These are phyloP conservation scores for Ditylenchus weischeri DNA, from an alignment of 2,888 invertebrate species.

Conservation along the genomic window DNA sequence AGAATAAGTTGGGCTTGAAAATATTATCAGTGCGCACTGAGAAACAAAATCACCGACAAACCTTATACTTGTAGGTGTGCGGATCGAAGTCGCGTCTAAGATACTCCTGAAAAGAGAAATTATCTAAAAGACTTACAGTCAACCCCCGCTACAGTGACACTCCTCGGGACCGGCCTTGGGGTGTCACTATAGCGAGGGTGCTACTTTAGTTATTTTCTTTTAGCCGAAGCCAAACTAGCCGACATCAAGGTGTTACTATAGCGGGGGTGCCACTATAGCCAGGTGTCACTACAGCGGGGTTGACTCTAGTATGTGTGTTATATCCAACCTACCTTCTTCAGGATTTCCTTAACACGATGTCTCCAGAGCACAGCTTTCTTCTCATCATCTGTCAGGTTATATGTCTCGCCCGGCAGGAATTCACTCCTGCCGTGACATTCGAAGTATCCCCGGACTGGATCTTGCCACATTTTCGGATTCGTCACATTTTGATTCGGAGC, in stretches of 20 bases:
- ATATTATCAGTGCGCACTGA: too few relatives aligned
- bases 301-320: too few relatives aligned
- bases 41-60: conserved; percentile 12
- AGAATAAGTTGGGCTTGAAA: too few relatives aligned
- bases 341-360: conserved; percentile 57
- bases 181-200: too few relatives aligned
- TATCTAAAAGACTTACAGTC: conserved; percentile 25
- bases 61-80: conserved; percentile 55
- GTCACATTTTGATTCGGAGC: conserved; percentile 56
- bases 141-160: too few relatives aligned
- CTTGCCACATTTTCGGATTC: conserved; percentile 57
- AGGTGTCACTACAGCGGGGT: too few relatives aligned
- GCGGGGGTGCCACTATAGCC: too few relatives aligned
- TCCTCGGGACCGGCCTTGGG: too few relatives aligned
- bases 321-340: conserved; percentile 35
- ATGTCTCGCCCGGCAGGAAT: conserved; percentile 54
- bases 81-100: conserved; percentile 58
- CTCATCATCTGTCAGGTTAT: conserved; percentile 55
- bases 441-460: conserved; percentile 44
- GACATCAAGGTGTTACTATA: too few relatives aligned
- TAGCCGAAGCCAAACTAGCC: too few relatives aligned
- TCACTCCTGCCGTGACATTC: conserved; percentile 56
- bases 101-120: conserved; percentile 41
- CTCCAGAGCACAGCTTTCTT: conserved; percentile 55
- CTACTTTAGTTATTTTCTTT: too few relatives aligned